phyloP scores from a whole-genome alignment of 2,888 invertebrate species.

The Leucophora obtusa region DNA sequence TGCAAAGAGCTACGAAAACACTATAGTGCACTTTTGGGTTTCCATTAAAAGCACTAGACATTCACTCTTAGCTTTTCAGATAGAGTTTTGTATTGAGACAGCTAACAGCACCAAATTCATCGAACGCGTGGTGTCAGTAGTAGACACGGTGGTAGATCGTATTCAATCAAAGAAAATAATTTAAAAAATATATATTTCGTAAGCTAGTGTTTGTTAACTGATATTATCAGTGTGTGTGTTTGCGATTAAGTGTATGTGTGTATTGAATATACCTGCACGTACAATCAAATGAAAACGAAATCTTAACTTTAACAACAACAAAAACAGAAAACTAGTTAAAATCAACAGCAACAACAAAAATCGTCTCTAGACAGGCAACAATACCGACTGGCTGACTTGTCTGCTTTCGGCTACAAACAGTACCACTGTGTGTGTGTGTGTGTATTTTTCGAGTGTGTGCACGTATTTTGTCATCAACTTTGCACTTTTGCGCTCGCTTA shows the following conservation, averaged over 20 bases:
- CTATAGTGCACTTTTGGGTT: slow-evolving; percentile 69
- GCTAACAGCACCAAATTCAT: slow-evolving; percentile 54
- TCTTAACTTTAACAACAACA: slow-evolving; percentile 17
- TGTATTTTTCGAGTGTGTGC: background rate
- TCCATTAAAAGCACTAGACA: slow-evolving; percentile 69
- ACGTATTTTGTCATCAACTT: slow-evolving; percentile 53
- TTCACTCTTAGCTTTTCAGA: slow-evolving; percentile 73
- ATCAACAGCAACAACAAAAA: slow-evolving; percentile 11
- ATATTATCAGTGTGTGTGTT: slow-evolving; percentile 14
- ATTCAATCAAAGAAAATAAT: background rate
- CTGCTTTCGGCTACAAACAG: slow-evolving; percentile 23
- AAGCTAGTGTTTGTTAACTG: slow-evolving; percentile 28
- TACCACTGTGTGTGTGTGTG: background rate
- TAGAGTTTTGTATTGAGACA: slow-evolving; percentile 71
- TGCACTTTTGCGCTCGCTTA: slow-evolving; percentile 63
- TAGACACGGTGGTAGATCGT: background rate
- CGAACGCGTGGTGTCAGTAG: slow-evolving; percentile 48
- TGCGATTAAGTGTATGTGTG: slow-evolving; percentile 9
- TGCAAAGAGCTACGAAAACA: slow-evolving; percentile 31
- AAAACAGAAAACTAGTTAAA: slow-evolving; percentile 52
- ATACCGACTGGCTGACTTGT: slow-evolving; percentile 21
- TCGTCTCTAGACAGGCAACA: slow-evolving; percentile 1
- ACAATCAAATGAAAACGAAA: slow-evolving; percentile 57
- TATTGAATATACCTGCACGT: background rate
- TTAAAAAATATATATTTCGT: slow-evolving; percentile 46